A percentile compares a stretch with the other conserved stretches of the same genome.
These are phyloP conservation scores for Notospermus geniculatus DNA, from an alignment of 1,140 invertebrate genomes.

Conservation along the genomic window DNA sequence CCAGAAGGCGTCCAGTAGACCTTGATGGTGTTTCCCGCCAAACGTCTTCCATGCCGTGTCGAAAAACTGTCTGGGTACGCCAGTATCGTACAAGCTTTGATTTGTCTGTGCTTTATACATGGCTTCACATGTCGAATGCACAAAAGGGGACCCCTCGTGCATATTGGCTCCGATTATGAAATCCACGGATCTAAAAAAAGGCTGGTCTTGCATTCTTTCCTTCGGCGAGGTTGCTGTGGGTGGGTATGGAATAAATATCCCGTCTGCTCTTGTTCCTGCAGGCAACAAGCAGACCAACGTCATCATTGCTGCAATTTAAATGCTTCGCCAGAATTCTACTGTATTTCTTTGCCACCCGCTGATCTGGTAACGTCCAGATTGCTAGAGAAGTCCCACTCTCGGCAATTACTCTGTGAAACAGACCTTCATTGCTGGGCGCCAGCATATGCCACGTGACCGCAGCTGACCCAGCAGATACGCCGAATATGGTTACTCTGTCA, in stretches of 20 bases:
- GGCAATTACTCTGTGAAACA: constrained; percentile 31
- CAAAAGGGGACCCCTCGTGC: background rate
- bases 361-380: background rate
- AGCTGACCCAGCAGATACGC: constrained; percentile 59
- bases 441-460: constrained; percentile 16
- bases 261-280: too few relatives aligned
- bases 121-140: too few relatives aligned
- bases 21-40: background rate
- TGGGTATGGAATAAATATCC: too few relatives aligned
- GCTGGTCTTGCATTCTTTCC: too few relatives aligned
- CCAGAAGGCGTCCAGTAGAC: background rate
- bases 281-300: constrained; percentile 4
- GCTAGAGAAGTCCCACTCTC: constrained; percentile 9
- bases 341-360: background rate
- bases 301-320: background rate
- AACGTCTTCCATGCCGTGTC: too few relatives aligned
- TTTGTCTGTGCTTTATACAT: too few relatives aligned
- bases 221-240: too few relatives aligned
- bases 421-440: constrained; percentile 11
- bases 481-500: constrained; percentile 66
- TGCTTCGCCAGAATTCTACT: constrained; percentile 5
- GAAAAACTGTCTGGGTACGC: too few relatives aligned
- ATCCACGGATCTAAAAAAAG: too few relatives aligned
- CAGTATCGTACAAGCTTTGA: too few relatives aligned
- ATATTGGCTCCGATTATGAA: too few relatives aligned